Conservation (phyloP, 2,113 vertebrate genomes). For the Merops nubicus region DNA sequence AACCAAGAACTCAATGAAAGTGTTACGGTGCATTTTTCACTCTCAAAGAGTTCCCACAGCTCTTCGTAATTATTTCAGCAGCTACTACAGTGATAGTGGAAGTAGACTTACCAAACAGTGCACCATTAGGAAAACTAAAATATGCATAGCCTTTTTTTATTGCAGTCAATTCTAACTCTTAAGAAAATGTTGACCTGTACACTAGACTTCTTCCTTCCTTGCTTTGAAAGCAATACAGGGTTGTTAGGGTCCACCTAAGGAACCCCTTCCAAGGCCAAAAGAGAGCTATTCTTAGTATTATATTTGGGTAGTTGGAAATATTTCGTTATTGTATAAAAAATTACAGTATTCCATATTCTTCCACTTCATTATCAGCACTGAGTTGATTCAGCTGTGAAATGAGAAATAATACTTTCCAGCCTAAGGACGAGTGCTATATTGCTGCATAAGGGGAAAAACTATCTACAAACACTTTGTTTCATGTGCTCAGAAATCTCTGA, state of each 20-base stretch:
- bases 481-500: neutral
- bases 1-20: neutral
- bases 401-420: neutral
- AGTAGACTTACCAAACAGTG: neutral
- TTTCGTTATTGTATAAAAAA: neutral
- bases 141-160: neutral
- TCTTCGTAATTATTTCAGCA: neutral
- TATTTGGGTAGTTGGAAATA: neutral
- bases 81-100: neutral
- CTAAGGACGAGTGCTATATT: neutral
- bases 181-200: neutral
- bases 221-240: neutral
- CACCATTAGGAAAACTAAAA: neutral
- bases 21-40: neutral
- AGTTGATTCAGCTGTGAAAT: neutral
- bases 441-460: neutral
- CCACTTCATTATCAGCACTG: neutral
- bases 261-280: neutral
- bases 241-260: neutral
- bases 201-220: neutral
- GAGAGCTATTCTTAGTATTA: neutral
- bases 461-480: neutral
- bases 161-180: neutral
- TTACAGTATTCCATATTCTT: neutral
- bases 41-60: neutral